Evolutionary conservation across 2,113 vertebrate genomes (phyloP).

Genomic region (Lophochroa leadbeateri): DNA sequence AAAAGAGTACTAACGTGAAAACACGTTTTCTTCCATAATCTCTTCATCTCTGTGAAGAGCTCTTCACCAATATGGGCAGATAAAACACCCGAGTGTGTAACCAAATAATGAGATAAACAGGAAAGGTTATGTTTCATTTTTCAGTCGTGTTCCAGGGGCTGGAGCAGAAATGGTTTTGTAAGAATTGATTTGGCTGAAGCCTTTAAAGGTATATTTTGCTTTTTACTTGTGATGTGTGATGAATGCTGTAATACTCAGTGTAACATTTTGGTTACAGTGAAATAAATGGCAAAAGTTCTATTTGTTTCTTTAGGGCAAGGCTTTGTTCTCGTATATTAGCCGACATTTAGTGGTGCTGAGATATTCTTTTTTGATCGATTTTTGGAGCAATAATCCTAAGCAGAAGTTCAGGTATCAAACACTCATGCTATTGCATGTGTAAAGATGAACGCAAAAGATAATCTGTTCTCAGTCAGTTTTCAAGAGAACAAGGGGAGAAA

Average conservation of each 20-base stretch:
- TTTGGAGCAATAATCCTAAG: neutral
- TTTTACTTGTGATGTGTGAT: neutral
- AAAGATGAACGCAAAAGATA: neutral
- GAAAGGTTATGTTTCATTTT: neutral
- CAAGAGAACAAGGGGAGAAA: no score
- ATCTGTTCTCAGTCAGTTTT: neutral
- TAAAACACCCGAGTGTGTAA: neutral
- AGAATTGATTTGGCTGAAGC: neutral
- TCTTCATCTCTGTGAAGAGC: neutral
- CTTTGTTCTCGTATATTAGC: neutral
- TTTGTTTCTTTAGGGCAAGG: neutral
- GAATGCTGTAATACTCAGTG: neutral
- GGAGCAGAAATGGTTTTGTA: neutral
- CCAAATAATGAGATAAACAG: neutral
- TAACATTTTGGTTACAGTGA: neutral
- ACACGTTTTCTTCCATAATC: neutral
- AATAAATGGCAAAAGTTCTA: neutral
- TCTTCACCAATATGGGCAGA: neutral
- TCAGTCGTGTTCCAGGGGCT: neutral
- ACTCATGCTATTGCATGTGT: neutral
- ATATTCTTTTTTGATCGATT: neutral
- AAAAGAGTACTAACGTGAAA: neutral
- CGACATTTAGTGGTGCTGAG: neutral
- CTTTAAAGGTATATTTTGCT: neutral
- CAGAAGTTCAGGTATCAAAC: neutral